These are phyloP conservation scores for crab-eating macaque (Macaca fascicularis) DNA, from an alignment of 2,113 vertebrate species.

Conservation along the genomic window DNA sequence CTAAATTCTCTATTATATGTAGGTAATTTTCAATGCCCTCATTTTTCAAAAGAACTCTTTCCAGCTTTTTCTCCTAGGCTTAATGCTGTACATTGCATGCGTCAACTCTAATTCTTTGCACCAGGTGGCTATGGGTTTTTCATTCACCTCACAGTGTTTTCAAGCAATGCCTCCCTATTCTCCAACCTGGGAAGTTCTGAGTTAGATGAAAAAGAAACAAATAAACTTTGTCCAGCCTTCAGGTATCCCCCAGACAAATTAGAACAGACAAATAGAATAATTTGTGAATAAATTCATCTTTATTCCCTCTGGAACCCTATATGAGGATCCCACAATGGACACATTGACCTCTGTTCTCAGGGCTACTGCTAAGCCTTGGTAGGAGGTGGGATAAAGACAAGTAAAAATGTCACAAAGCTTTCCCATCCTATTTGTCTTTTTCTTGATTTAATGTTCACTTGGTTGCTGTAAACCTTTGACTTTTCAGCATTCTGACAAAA, in stretches of 20 bases:
- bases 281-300: neutral
- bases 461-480: neutral
- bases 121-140: neutral
- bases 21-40: neutral
- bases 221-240: neutral
- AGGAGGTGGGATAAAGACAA: neutral
- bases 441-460: neutral
- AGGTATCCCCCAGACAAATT: neutral
- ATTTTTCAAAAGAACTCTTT: neutral
- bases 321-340: neutral
- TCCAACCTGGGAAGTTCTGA: neutral
- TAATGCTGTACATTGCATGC: neutral
- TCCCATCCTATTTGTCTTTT: neutral
- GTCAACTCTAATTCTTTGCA: neutral
- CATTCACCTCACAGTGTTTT: neutral
- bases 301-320: neutral
- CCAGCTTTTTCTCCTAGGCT: neutral
- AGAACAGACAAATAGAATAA: neutral
- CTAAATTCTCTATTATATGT: neutral
- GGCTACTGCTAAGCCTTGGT: neutral
- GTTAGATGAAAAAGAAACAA: neutral
- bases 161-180: neutral
- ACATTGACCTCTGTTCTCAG: neutral
- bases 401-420: neutral
- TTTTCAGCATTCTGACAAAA: neutral